A percentile compares a stretch with the other conserved stretches of the same genome.
Evolutionary conservation across 2,113 vertebrate genomes (phyloP).

Genomic region (sheep (Ovis aries)): ARS-UI_Ramb_v3.0 NC_056054.1:160165001-160165500

Average conservation of each 20-base stretch:
- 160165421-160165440: neutral
- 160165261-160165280: neutral
- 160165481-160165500: neutral
- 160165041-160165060: neutral
- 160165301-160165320: neutral
- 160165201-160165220: neutral
- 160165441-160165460: neutral
- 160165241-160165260: fast-evolving
- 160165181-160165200: conserved; percentile 18
- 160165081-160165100: conserved; percentile 1
- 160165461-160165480: neutral
- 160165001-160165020: neutral
- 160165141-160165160: neutral
- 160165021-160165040: neutral
- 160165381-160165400: neutral
- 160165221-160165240: neutral
- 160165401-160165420: neutral
- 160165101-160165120: neutral
- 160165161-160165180: neutral
- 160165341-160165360: neutral
- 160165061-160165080: neutral
- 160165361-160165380: neutral
- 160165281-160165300: neutral
- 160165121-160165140: neutral
- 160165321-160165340: neutral